These are phyloP conservation scores for Drosophila truncata DNA, from an alignment of 1,140 invertebrate species.

Conservation along the genomic window DNA sequence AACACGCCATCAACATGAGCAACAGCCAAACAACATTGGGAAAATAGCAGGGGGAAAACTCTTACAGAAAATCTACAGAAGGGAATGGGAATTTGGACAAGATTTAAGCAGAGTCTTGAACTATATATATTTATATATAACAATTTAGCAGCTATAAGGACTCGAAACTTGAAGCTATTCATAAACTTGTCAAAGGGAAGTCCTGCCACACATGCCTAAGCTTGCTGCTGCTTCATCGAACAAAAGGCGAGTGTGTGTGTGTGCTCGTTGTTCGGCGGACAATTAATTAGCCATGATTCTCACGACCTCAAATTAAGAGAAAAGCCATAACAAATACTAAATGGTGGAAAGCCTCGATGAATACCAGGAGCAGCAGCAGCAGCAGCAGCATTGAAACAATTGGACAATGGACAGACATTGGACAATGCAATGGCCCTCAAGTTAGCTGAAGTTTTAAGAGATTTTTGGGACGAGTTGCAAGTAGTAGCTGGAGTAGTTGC, in stretches of 20 bases:
- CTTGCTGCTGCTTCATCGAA: background rate
- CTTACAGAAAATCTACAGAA: too few relatives aligned
- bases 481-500: conserved; percentile 11
- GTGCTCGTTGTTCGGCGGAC: conserved; percentile 54
- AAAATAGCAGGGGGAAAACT: conserved; percentile 1
- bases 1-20: conserved; percentile 59
- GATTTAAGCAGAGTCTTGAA: background rate
- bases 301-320: conserved; percentile 84
- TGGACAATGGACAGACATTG: conserved; percentile 46
- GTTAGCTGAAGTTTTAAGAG: conserved; percentile 17
- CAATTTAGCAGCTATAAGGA: background rate
- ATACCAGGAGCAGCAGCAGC: conserved; percentile 25
- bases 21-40: conserved; percentile 30
- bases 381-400: conserved; percentile 13
- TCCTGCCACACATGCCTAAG: conserved; percentile 5
- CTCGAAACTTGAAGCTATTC: conserved; percentile 2
- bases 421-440: conserved; percentile 56
- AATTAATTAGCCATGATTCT: conserved; percentile 85
- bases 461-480: conserved; percentile 30
- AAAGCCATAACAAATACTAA: conserved; percentile 83
- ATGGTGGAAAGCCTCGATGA: conserved; percentile 56
- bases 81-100: background rate
- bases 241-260: conserved; percentile 13
- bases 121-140: background rate
- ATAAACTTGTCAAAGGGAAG: conserved; percentile 28